Evolutionary conservation across 2,113 vertebrate genomes (phyloP), one percentile per base, ranked within the genome.

Genomic region (Salvelinus fontinalis): DNA sequence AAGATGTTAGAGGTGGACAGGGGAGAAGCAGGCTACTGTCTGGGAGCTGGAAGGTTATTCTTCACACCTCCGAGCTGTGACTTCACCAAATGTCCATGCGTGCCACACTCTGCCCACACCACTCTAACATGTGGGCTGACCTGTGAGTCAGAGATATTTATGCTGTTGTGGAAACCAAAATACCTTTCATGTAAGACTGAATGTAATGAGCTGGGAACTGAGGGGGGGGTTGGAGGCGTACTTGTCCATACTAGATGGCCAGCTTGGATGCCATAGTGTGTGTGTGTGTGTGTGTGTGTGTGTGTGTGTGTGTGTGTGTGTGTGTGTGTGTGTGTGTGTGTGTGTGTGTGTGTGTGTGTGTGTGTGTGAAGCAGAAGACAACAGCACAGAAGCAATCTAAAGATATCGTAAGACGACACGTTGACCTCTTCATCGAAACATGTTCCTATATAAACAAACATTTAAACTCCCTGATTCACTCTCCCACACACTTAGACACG

Each of bases 11-110:
- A 34, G 65, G 66, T 67, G 22, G 18, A 64, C 31, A 67, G 60
- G 44, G 76, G 57, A 82, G 83, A 82, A 66, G 39, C 8, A 34
- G 34, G 65, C 39, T 44, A 44, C 39, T 44, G 39, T 44, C 39
- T 44, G 9, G 51, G 51, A 16, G 51, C 51, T 18, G 51, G 51
- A 54, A 54, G 51, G 51, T 48, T 20, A 57, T 75, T 75, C 48
- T 67, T 75, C 64, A 75, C 74, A 75, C 73, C 73, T 75, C 44
- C 26, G 16, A 20, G 48, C 18, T 34, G 48, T 67, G 64, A 54
- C 74, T 65, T 75, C 62, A 27, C 22, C 14, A 67, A 26, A 49
- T 49, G 16, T 71, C 69, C 48, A 51, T 71, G 44, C n/a, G 48
- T 71, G 44, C 22, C 22, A 69, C 67, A 69, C 67, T 44, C 67